These are phyloP conservation scores for Ennomos fuscantarius DNA, from an alignment of 2,888 invertebrate species.

Conservation along the genomic window DNA sequence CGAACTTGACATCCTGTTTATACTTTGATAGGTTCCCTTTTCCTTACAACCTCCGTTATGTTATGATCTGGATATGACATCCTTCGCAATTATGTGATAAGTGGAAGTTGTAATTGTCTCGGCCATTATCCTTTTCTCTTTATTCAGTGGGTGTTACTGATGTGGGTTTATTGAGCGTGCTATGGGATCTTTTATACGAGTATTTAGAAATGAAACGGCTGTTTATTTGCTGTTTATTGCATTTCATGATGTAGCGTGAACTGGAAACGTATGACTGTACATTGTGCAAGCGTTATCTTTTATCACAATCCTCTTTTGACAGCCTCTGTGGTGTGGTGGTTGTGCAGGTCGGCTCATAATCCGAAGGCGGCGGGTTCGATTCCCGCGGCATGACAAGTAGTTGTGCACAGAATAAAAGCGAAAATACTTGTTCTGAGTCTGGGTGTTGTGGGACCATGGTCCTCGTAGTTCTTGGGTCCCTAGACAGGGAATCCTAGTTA, in stretches of 20 bases:
- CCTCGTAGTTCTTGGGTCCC: no score
- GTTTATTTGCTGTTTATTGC: conserved; percentile 11
- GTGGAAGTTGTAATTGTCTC: conserved; percentile 26
- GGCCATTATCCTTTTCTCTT: conserved; percentile 17
- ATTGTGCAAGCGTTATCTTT: no score
- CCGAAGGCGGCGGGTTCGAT: no score
- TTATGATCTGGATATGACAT: conserved; percentile 28
- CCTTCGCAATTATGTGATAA: conserved; percentile 24
- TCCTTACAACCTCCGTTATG: conserved; percentile 10
- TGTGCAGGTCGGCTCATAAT: no score
- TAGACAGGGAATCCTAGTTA: no score
- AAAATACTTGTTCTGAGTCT: no score
- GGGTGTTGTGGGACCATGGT: no score
- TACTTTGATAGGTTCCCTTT: background rate
- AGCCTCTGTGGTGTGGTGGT: no score
- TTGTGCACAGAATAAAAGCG: no score
- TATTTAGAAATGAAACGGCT: conserved; percentile 11
- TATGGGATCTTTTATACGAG: conserved; percentile 1
- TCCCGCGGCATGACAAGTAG: no score
- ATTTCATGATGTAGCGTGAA: background rate
- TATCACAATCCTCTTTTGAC: no score
- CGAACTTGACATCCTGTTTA: background rate
- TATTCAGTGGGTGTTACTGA: conserved; percentile 21
- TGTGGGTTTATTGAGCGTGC: conserved; percentile 21
- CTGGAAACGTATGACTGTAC: no score